Evolutionary conservation across 1,140 invertebrate genomes (phyloP).

Genomic region (Macrotrachela quadricornifera): DNA sequence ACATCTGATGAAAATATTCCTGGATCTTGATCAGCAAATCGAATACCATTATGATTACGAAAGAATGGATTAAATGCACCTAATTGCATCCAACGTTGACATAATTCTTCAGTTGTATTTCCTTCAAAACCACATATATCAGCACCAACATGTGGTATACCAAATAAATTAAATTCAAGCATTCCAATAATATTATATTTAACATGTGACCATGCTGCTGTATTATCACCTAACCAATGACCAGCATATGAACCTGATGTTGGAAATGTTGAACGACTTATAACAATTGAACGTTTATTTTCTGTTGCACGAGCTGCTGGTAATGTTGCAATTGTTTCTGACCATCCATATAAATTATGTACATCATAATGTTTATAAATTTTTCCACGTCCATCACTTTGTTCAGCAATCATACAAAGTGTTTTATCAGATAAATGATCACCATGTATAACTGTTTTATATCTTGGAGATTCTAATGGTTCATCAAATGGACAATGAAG

Average conservation of each 20-base stretch:
- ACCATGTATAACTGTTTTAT: no score
- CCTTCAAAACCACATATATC: conserved; percentile 71
- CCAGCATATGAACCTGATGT: conserved; percentile 55
- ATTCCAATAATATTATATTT: conserved; percentile 21
- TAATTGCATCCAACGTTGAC: conserved; percentile 33
- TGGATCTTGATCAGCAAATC: conserved; percentile 18
- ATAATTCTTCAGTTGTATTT: conserved; percentile 44
- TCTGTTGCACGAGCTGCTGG: conserved; percentile 20
- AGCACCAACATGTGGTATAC: conserved; percentile 54
- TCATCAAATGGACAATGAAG: conserved; percentile 35
- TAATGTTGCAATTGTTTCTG: conserved; percentile 29
- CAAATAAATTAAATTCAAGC: conserved; percentile 25
- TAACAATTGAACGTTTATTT: conserved; percentile 47
- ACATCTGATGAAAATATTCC: conserved; percentile 2
- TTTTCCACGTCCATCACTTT: conserved; percentile 9
- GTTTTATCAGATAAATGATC: conserved; percentile 16
- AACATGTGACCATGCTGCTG: conserved; percentile 20
- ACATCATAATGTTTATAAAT: conserved; percentile 21
- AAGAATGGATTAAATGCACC: conserved; percentile 36
- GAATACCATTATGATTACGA: conserved; percentile 22
- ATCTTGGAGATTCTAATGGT: no score
- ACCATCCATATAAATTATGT: conserved; percentile 56
- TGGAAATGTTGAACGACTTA: conserved; percentile 57
- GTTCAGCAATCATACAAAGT: conserved; percentile 19
- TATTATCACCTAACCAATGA: conserved; percentile 58